A percentile compares a stretch with the other conserved stretches of the same genome.
Conservation (phyloP, 53 echinoderm and acorn worm species). For the Holothuria scabra region DNA sequence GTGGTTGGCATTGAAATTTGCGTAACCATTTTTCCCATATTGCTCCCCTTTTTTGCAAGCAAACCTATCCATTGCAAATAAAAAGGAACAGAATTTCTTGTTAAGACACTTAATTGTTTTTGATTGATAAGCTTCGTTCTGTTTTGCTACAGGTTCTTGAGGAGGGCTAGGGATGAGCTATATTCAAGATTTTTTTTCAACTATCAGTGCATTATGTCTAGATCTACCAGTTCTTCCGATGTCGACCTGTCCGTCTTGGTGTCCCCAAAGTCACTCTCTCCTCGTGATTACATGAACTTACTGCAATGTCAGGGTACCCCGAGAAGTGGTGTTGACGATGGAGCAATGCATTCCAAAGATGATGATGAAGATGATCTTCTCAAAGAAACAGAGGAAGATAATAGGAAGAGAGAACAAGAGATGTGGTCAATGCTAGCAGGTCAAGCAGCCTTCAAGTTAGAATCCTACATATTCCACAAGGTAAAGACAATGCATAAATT, state of each 20-base stretch:
- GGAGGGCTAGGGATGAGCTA: too few species aligned
- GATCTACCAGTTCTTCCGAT: background rate
- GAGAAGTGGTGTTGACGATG: conserved; percentile 10
- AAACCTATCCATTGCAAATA: too few species aligned
- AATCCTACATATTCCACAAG: conserved; percentile 90
- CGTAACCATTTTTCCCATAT: too few species aligned
- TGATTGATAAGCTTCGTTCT: too few species aligned
- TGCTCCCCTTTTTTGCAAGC: too few species aligned
- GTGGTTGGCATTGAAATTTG: too few species aligned
- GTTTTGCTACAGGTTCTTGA: too few species aligned
- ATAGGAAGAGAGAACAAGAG: conserved; percentile 85
- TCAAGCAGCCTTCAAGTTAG: conserved; percentile 90
- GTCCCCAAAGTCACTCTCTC: conserved; percentile 40
- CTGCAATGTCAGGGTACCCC: conserved; percentile 8
- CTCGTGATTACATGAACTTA: conserved; percentile 41
- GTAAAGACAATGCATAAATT: conserved; percentile 40
- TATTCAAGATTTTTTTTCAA: too few species aligned
- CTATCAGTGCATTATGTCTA: too few species aligned
- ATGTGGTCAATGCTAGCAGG: conserved; percentile 99
- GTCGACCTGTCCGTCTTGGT: conserved; percentile 8
- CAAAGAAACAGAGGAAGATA: conserved; percentile 68
- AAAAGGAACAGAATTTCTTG: too few species aligned
- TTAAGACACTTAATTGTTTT: too few species aligned
- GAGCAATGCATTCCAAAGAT: conserved; percentile 29
- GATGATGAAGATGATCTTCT: background rate